Conservation (phyloP, 2,888 invertebrate species). For the Andrena bucephala region DNA sequence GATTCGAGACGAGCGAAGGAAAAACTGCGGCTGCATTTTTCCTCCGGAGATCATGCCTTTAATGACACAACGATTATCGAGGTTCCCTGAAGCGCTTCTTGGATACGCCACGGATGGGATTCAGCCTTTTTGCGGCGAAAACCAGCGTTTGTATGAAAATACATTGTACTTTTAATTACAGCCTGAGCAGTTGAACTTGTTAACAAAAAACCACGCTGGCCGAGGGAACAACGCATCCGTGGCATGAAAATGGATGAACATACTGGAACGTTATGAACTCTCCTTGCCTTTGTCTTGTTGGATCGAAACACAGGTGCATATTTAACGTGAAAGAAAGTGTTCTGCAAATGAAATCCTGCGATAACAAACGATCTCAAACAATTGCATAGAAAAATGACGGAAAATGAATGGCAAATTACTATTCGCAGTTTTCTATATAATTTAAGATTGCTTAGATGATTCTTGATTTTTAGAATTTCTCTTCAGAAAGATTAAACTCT, state of each 20-base stretch:
- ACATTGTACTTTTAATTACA: slow-evolving; percentile 9
- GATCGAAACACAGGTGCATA: slow-evolving; percentile 10
- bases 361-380: no score
- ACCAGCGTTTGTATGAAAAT: slow-evolving; percentile 3
- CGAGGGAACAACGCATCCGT: slow-evolving; percentile 26
- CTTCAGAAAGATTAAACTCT: no score
- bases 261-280: slow-evolving; percentile 27
- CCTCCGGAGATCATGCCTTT: slow-evolving; percentile 22
- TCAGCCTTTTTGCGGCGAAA: slow-evolving; percentile 19
- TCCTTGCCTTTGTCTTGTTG: neutral
- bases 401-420: no score
- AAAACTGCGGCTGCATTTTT: slow-evolving; percentile 22
- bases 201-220: slow-evolving; percentile 22
- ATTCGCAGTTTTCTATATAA: no score
- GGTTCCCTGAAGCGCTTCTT: slow-evolving; percentile 20
- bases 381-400: no score
- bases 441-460: no score
- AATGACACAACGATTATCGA: slow-evolving; percentile 40
- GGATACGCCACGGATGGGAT: slow-evolving; percentile 13
- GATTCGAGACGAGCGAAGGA: slow-evolving; percentile 24
- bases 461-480: no score
- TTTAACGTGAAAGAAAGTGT: slow-evolving; percentile 26
- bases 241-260: slow-evolving; percentile 38
- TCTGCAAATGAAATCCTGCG: neutral
- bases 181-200: slow-evolving; percentile 26